phyloP scores from a whole-genome alignment of 2,888 invertebrate species.

The Hydroisotoma schaefferi region DNA sequence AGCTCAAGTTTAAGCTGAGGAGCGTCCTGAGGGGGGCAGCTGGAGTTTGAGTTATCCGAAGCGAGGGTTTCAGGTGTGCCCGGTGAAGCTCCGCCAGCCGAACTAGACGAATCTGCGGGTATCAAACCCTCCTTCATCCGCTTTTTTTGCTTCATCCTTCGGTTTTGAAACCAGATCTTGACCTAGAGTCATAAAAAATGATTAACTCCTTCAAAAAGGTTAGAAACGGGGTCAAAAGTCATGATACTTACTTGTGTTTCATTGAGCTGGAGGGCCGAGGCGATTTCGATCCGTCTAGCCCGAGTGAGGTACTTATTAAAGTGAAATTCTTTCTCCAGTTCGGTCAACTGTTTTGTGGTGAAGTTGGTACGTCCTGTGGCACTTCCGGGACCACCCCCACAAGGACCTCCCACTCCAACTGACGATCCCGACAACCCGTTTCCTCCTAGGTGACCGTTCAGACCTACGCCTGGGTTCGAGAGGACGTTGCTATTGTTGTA shows the following conservation, averaged over 20 bases:
- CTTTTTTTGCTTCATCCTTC: slow-evolving; percentile 98
- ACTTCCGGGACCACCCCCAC: slow-evolving; percentile 48
- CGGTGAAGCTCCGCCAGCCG: slow-evolving; percentile 50
- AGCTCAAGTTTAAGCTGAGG: too few relatives aligned
- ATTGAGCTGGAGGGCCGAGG: slow-evolving; percentile 89
- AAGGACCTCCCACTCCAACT: slow-evolving; percentile 18
- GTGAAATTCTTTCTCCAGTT: slow-evolving; percentile 98
- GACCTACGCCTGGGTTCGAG: neutral
- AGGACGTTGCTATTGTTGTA: neutral
- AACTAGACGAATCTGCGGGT: slow-evolving; percentile 53
- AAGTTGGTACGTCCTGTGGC: slow-evolving; percentile 91
- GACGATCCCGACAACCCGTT: too few relatives aligned
- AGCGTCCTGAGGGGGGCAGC: slow-evolving; percentile 35
- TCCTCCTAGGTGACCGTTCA: too few relatives aligned
- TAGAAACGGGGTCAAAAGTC: neutral
- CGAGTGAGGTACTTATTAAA: slow-evolving; percentile 96
- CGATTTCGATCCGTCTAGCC: slow-evolving; percentile 95
- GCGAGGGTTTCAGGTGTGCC: slow-evolving; percentile 51
- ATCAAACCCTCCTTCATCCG: slow-evolving; percentile 89
- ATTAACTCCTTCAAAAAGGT: neutral
- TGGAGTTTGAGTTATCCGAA: slow-evolving; percentile 46
- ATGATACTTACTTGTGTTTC: slow-evolving; percentile 71
- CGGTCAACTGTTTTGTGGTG: slow-evolving; percentile 98
- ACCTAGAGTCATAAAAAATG: slow-evolving; percentile 54
- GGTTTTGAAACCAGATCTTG: slow-evolving; percentile 98